Conservation (phyloP, 2,113 vertebrate species). For the Solea solea region DNA sequence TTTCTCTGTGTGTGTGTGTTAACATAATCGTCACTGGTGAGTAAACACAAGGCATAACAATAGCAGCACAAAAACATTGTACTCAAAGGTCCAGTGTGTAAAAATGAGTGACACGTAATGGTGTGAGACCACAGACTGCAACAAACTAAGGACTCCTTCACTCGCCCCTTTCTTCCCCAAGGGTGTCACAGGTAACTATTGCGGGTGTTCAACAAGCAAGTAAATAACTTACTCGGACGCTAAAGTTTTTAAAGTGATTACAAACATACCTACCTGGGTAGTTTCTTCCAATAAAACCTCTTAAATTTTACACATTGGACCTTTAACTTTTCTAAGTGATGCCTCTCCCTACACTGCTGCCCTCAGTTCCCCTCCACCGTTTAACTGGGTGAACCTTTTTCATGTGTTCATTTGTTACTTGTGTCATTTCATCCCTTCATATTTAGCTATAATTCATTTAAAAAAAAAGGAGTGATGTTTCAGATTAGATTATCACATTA, state of each 20-base stretch:
- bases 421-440: not conserved
- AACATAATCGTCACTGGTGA: conserved; percentile 79
- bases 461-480: not conserved
- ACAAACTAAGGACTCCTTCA: too few relatives aligned
- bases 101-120: not conserved
- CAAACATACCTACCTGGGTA: too few relatives aligned
- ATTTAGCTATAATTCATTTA: not conserved
- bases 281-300: too few relatives aligned
- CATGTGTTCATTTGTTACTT: not conserved
- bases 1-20: conserved; percentile 77
- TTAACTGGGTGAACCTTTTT: conserved; percentile 11
- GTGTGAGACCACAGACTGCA: too few relatives aligned
- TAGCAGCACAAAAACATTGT: conserved; percentile 19
- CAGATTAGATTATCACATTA: not conserved
- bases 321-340: conserved; percentile 11
- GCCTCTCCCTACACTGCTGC: conserved; percentile 41
- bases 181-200: too few relatives aligned
- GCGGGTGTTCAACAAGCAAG: too few relatives aligned
- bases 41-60: conserved; percentile 60
- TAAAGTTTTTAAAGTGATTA: too few relatives aligned
- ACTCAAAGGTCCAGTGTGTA: not conserved
- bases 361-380: conserved; percentile 35
- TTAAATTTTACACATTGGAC: too few relatives aligned
- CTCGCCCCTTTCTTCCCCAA: too few relatives aligned
- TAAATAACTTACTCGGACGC: too few relatives aligned